phyloP scores from a whole-genome alignment of 2,888 invertebrate genomes.

The Melinaea menophilus region DNA sequence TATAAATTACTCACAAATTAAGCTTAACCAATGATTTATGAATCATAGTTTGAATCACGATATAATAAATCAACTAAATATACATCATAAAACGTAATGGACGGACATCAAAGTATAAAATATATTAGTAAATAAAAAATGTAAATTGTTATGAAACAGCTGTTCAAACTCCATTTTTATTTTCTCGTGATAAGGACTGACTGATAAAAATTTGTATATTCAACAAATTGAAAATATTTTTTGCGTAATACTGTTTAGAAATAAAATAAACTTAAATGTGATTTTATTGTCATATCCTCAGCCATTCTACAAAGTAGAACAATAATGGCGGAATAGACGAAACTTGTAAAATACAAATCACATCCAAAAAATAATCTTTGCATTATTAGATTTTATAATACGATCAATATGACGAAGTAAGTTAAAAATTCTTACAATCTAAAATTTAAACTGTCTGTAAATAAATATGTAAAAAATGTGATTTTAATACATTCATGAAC shows the following conservation, averaged over 20 bases:
- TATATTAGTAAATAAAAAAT: not conserved
- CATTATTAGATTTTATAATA: no score
- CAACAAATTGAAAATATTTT: no score
- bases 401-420: no score
- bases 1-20: constrained; percentile 30
- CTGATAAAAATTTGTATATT: not conserved
- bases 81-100: not conserved
- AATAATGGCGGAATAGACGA: constrained; percentile 15
- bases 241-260: no score
- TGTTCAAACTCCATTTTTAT: constrained; percentile 7
- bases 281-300: constrained; percentile 16
- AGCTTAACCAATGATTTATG: constrained; percentile 27
- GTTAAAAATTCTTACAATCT: no score
- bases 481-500: no score
- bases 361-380: not conserved
- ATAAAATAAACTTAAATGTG: not conserved
- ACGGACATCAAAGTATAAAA: not conserved
- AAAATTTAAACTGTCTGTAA: no score
- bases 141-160: not conserved
- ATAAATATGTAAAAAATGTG: no score
- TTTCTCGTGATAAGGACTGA: not conserved
- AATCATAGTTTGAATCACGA: constrained; percentile 22
- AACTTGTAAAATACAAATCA: not conserved
- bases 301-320: constrained; percentile 24
- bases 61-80: not conserved